A percentile compares a stretch with the other conserved stretches of the same genome.
phyloP scores from a whole-genome alignment of 2,888 invertebrate genomes.

The Acronicta psi region DNA sequence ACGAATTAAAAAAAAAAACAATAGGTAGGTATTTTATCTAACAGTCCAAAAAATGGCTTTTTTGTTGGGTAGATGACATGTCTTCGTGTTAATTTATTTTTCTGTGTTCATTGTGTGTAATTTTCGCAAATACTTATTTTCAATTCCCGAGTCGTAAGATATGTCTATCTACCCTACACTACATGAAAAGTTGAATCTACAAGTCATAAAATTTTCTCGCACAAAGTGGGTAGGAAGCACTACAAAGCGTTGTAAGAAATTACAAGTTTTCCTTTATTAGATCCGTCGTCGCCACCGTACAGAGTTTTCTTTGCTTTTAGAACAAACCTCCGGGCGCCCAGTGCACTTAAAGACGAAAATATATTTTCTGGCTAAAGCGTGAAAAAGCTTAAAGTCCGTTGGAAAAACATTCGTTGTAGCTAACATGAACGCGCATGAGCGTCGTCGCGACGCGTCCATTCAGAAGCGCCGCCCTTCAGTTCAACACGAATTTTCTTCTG shows the following conservation, averaged over 20 bases:
- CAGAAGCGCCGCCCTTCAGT: slow-evolving; percentile 80
- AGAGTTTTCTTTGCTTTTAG: slow-evolving; percentile 54
- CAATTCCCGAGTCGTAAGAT: too few species aligned
- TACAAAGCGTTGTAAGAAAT: slow-evolving; percentile 22
- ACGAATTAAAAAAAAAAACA: too few species aligned
- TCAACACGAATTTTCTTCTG: slow-evolving; percentile 75
- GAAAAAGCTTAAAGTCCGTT: slow-evolving; percentile 71
- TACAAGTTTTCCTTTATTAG: slow-evolving; percentile 32
- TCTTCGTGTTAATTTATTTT: too few species aligned
- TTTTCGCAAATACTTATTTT: too few species aligned
- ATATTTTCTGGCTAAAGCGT: slow-evolving; percentile 62
- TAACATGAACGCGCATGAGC: slow-evolving; percentile 76
- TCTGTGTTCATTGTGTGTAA: too few species aligned
- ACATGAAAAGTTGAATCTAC: slow-evolving; percentile 1
- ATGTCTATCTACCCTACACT: background rate
- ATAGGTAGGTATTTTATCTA: too few species aligned
- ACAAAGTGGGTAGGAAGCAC: slow-evolving; percentile 16
- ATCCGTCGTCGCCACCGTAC: slow-evolving; percentile 19
- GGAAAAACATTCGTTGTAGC: slow-evolving; percentile 66
- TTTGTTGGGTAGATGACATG: too few species aligned
- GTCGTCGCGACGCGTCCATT: slow-evolving; percentile 70
- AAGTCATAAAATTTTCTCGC: slow-evolving; percentile 1
- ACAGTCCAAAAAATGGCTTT: too few species aligned
- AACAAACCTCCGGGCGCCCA: slow-evolving; percentile 56
- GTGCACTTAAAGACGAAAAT: slow-evolving; percentile 63